Base-by-base conservation (phyloP, 2,888 invertebrate species). In the Laspeyria flexula region DNA sequence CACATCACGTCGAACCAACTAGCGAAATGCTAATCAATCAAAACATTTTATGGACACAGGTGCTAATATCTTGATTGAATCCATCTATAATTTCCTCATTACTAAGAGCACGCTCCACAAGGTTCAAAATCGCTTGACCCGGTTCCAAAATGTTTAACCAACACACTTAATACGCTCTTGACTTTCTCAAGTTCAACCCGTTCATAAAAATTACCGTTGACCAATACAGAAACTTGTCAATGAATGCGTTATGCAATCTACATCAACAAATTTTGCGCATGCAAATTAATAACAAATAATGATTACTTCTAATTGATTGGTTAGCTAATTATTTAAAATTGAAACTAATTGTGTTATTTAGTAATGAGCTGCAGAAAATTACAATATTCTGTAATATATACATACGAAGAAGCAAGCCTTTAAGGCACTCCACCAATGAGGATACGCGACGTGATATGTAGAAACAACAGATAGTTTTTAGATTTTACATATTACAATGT, bases 121-220 rank as follows among this genome's bases (percentile, higher is more conserved):
- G 45, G 40, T 57, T 55, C 61, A 68, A 59, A 70, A 60, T 55
- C 55, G 40, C 50, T 49, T 56, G 61, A 67, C 71, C 67, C 64
- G 64, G 71, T 53, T 65, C 51, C 53, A 56, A 25, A 49, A 66
- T 70, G 54, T 63, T 64, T 68, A 61, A 48, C 61, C 64, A 58
- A 55, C 57, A 55, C 55, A 55, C 62, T 67, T 56, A 65, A 61
- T 45, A 48, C 39, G 50, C 45, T 58, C 62, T 58, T 47, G 53
- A 68, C 71, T 71, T 68, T 68, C 69, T 59, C 68, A 69, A 69
- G 68, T 69, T 71, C 71, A 71, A 50, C 55, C 27, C 42, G 61
- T 54, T 53, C 49, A 70, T 70, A 66, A 60, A 56, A 64, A 60
- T 37, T 47, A 63, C 29, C 50, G 51, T 51, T 61, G 50, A 52